Evolutionary conservation across 1,140 invertebrate species (phyloP), one percentile per base, ranked within the genome.

Genomic region (Rhysida immarginata): DNA sequence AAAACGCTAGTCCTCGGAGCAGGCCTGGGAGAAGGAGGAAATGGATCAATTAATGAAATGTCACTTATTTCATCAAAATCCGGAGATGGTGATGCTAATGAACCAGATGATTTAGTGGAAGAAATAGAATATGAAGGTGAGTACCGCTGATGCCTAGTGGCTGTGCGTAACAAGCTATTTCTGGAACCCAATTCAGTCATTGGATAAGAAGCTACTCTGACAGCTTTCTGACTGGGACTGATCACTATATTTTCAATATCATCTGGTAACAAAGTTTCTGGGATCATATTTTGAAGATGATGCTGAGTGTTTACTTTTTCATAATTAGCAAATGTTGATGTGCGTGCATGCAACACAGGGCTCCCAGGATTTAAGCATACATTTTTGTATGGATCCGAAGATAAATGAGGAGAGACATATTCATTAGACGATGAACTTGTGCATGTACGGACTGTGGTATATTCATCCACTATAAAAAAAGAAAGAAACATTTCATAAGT

Each of bases 381-480:
- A 48, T 48, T 14, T 13, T 23, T 13, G 23, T 48, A 48, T 11
- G 45, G 45, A 11, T 48, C 45, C 8, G 14, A 23, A 8, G 45
- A 48, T 23, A 48, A 48, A 23, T 48, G 21, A 11, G 45, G 45
- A 13, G 45, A 48, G 14, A 48, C 21, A 23, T 48, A 48, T 23
- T 48, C 45, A 8, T 20, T 23, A 48, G n/a, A n/a, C n/a, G n/a
- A n/a, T n/a, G n/a, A n/a, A n/a, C n/a, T n/a, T n/a, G n/a, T n/a
- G n/a, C n/a, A n/a, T n/a, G n/a, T n/a, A n/a, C n/a, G n/a, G n/a
- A n/a, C n/a, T n/a, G n/a, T n/a, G n/a, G n/a, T n/a, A n/a, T 13
- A 48, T 13, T 11, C 45, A 23, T 48, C 45, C 45, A 48, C 45
- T 48, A 23, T 13, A 48, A 48, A 48, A 23, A 48, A 48, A n/a